Evolutionary conservation across 2,113 vertebrate genomes (phyloP).

Genomic region (Thinocorus orbignyianus): DNA sequence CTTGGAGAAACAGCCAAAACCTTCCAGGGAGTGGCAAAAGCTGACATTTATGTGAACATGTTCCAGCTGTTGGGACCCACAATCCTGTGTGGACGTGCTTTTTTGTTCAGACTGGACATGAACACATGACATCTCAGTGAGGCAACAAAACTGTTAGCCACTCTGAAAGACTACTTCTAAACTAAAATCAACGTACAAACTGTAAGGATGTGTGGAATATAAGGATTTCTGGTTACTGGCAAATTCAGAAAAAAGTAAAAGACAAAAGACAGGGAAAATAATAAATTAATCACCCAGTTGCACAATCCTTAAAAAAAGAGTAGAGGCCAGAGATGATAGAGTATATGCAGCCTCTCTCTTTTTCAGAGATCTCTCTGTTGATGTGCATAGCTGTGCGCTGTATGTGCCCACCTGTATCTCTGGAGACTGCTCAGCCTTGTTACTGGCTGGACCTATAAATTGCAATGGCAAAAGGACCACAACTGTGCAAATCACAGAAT

Average conservation of each 20-base stretch:
- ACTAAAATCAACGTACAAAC: not conserved
- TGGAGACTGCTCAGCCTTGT: not conserved
- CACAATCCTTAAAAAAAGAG: not conserved
- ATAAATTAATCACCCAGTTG: not conserved
- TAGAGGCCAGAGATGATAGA: not conserved
- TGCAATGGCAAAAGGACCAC: not conserved
- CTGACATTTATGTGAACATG: fast-evolving
- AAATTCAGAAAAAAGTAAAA: not conserved
- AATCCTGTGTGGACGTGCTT: not conserved
- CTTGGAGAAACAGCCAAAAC: not conserved
- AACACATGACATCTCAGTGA: not conserved
- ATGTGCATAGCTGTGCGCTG: fast-evolving
- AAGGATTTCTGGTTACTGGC: not conserved
- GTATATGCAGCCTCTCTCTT: too few relatives aligned
- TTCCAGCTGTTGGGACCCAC: not conserved
- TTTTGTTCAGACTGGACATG: not conserved
- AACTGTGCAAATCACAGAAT: not conserved
- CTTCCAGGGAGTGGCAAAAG: not conserved
- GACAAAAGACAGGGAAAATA: not conserved
- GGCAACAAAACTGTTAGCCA: not conserved
- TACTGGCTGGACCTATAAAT: not conserved
- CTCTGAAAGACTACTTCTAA: not conserved
- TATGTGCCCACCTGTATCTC: too few relatives aligned
- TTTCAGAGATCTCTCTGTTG: not conserved
- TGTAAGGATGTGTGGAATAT: not conserved